phyloP scores from a whole-genome alignment of 2,113 vertebrate genomes.

The Aegypius monachus region DNA sequence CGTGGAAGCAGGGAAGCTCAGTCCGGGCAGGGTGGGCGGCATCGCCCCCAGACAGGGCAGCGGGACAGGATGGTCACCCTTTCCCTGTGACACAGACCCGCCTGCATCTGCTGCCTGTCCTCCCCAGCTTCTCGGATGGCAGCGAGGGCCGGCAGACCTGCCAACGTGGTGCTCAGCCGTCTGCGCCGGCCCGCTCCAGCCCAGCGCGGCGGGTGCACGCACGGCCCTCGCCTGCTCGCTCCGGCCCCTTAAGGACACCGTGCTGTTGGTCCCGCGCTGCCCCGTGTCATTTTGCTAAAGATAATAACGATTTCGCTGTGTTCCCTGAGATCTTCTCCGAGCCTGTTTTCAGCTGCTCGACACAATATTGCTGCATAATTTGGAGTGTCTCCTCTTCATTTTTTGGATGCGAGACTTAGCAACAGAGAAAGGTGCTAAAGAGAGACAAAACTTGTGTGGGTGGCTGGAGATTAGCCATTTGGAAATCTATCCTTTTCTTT shows the following conservation, averaged over 20 bases:
- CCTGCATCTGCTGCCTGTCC: background rate
- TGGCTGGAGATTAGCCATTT: constrained; percentile 69
- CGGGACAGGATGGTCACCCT: background rate
- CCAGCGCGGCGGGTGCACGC: fast-evolving
- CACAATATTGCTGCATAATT: constrained; percentile 40
- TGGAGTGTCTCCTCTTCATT: constrained; percentile 29
- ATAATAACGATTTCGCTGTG: background rate
- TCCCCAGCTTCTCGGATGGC: background rate
- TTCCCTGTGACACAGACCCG: background rate
- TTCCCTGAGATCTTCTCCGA: background rate
- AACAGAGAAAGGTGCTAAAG: constrained; percentile 70
- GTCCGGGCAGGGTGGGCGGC: background rate
- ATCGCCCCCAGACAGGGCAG: fast-evolving
- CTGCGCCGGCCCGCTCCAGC: background rate
- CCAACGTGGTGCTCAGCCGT: background rate
- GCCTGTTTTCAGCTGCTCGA: constrained; percentile 3
- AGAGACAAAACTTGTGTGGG: constrained; percentile 70
- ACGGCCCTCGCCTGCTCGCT: background rate
- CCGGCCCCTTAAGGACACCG: background rate
- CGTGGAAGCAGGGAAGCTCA: fast-evolving
- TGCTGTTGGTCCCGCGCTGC: background rate
- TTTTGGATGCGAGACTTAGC: constrained; percentile 70
- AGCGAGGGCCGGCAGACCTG: background rate
- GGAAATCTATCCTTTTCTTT: constrained; percentile 59
- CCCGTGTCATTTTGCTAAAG: background rate